A percentile compares a stretch with the other conserved stretches of the same genome.
These are phyloP conservation scores for Hydroisotoma schaefferi DNA, from an alignment of 2,888 invertebrate genomes.

Conservation along the genomic window DNA sequence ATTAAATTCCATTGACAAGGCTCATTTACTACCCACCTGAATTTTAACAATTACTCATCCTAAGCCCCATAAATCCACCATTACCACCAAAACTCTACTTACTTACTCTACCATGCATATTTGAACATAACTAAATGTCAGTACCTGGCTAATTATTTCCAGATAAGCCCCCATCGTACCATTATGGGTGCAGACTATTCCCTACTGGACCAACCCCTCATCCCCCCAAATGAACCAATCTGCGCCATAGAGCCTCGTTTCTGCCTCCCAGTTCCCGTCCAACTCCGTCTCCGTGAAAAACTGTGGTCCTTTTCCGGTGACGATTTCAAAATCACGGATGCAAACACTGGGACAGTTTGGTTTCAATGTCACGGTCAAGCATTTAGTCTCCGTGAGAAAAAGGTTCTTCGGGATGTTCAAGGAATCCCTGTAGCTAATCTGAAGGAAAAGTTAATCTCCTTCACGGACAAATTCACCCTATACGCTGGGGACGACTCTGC, in stretches of 20 bases:
- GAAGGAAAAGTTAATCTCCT: slow-evolving; percentile 30
- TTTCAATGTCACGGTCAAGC: slow-evolving; percentile 37
- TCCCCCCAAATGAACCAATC: slow-evolving; percentile 24
- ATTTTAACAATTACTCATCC: no score
- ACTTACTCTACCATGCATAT: no score
- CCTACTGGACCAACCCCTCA: slow-evolving; percentile 9
- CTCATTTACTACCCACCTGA: no score
- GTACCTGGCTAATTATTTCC: no score
- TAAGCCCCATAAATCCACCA: no score
- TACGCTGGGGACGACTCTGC: slow-evolving; percentile 33
- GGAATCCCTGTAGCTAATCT: slow-evolving; percentile 33
- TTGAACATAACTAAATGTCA: no score
- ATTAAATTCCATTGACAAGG: no score
- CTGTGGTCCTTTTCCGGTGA: slow-evolving; percentile 36
- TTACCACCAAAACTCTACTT: no score
- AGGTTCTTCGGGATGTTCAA: slow-evolving; percentile 27
- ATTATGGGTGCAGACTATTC: slow-evolving; percentile 12
- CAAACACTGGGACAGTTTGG: slow-evolving; percentile 24
- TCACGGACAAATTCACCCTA: slow-evolving; percentile 36
- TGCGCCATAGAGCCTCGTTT: slow-evolving; percentile 39
- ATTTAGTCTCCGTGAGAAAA: slow-evolving; percentile 39
- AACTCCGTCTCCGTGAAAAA: slow-evolving; percentile 33
- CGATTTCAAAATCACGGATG: slow-evolving; percentile 36
- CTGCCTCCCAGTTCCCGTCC: slow-evolving; percentile 28
- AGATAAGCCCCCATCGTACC: no score